Conservation (phyloP, 2,797 vertebrate species). For the Selene dorsalis region DNA sequence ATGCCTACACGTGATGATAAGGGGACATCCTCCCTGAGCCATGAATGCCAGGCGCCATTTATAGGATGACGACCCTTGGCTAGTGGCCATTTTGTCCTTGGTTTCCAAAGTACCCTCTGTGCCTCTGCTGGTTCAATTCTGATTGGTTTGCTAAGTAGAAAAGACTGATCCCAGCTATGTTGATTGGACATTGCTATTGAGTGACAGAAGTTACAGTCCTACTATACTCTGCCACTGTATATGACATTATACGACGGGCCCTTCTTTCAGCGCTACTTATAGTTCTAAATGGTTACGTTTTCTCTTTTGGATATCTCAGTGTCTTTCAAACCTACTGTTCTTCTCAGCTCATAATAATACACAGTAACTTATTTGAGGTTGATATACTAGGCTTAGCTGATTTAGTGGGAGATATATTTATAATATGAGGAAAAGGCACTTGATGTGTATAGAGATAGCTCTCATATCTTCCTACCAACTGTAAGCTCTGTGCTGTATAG, state of each 20-base stretch:
- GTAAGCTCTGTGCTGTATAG: conserved; percentile 82
- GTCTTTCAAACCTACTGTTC: conserved; percentile 80
- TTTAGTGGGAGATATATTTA: conserved; percentile 82
- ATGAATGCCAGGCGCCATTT: conserved; percentile 58
- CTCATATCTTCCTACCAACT: conserved; percentile 80
- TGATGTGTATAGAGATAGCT: conserved; percentile 85
- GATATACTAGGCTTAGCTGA: conserved; percentile 82
- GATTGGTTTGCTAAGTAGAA: conserved; percentile 83
- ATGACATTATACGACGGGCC: conserved; percentile 72
- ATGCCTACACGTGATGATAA: conserved; percentile 91
- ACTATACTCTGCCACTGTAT: conserved; percentile 79
- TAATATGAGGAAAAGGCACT: conserved; percentile 78
- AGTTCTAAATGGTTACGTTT: conserved; percentile 78
- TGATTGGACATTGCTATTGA: conserved; percentile 75
- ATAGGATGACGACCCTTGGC: conserved; percentile 57
- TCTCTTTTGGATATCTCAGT: conserved; percentile 79
- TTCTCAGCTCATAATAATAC: conserved; percentile 80
- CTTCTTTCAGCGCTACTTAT: conserved; percentile 79
- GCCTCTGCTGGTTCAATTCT: conserved; percentile 86
- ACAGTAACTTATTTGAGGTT: conserved; percentile 84
- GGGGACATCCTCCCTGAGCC: conserved; percentile 63
- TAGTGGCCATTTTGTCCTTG: conserved; percentile 78
- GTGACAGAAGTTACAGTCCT: conserved; percentile 79
- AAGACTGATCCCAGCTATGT: conserved; percentile 71
- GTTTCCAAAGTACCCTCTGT: conserved; percentile 89